These are phyloP conservation scores for Xyliphius kryptos DNA, from an alignment of 2,113 vertebrate genomes.

Conservation along the genomic window DNA sequence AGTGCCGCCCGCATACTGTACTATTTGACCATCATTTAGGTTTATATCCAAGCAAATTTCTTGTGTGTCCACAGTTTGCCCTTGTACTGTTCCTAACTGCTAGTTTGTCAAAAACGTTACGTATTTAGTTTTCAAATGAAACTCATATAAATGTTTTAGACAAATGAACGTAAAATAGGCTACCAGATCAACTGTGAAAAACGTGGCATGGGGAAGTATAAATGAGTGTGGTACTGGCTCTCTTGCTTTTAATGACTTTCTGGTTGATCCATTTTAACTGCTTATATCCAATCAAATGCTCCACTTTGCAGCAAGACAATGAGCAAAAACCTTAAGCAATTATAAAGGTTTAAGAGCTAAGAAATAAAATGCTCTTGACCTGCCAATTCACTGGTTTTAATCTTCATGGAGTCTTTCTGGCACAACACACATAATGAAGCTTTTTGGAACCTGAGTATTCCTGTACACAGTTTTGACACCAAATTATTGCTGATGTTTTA, in stretches of 20 bases:
- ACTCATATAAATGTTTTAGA: too few relatives aligned
- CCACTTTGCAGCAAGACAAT: slow-evolving; percentile 7
- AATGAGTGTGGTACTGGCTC: slow-evolving; percentile 1
- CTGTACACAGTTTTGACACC: too few relatives aligned
- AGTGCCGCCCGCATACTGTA: too few relatives aligned
- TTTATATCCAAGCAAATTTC: too few relatives aligned
- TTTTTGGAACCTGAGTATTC: too few relatives aligned
- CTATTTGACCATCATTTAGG: too few relatives aligned
- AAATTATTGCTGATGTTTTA: too few relatives aligned
- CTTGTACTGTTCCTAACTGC: too few relatives aligned
- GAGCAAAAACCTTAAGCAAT: slow-evolving; percentile 3
- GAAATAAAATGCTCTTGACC: slow-evolving; percentile 12
- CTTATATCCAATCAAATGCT: slow-evolving; percentile 16
- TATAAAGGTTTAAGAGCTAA: background rate
- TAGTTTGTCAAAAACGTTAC: too few relatives aligned
- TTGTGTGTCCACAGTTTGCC: too few relatives aligned
- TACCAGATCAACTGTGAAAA: slow-evolving; percentile 15
- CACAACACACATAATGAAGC: too few relatives aligned
- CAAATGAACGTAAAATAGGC: background rate
- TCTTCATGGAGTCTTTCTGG: background rate
- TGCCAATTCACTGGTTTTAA: background rate
- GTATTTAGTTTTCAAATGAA: too few relatives aligned
- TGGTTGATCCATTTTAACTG: slow-evolving; percentile 8
- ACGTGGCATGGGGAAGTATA: slow-evolving; percentile 7
- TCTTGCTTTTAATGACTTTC: slow-evolving; percentile 19